Percentiles rank a stretch among this genome's conserved stretches.
Conservation (phyloP, 1,140 invertebrate genomes). For the Trichonephila inaurata region DNA sequence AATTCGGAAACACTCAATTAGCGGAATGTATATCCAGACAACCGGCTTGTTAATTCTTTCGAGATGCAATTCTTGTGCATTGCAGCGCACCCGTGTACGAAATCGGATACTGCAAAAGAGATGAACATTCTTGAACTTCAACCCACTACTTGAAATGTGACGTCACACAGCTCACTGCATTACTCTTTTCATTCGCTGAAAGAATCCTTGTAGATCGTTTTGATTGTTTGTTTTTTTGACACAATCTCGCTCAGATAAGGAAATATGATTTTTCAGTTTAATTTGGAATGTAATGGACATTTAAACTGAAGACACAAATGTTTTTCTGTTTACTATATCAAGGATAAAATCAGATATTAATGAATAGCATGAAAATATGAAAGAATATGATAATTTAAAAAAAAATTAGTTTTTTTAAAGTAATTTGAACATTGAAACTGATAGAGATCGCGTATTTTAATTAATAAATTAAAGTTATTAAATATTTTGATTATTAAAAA, state of each 20-base stretch:
- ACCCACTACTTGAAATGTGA: conserved; percentile 36
- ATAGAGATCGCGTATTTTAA: no score
- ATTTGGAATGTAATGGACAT: neutral
- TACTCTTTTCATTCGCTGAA: neutral
- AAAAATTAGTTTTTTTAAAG: no score
- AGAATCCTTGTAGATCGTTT: neutral
- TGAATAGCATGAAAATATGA: no score
- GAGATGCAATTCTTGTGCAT: neutral
- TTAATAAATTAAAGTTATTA: no score
- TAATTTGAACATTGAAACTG: no score
- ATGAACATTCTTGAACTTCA: conserved; percentile 28
- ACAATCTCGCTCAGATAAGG: neutral
- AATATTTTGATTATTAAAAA: no score
- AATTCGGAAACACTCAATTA: neutral
- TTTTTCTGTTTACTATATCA: no score
- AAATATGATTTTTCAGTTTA: neutral
- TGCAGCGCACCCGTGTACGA: neutral
- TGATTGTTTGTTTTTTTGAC: neutral
- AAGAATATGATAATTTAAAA: no score
- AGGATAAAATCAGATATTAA: no score
- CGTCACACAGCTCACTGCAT: neutral
- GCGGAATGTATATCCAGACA: neutral
- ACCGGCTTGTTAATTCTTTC: neutral
- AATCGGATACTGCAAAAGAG: conserved; percentile 19
- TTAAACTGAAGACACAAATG: no score